These are phyloP conservation scores for Vanessa cardui DNA, from an alignment of 2,888 invertebrate species.

Conservation along the genomic window DNA sequence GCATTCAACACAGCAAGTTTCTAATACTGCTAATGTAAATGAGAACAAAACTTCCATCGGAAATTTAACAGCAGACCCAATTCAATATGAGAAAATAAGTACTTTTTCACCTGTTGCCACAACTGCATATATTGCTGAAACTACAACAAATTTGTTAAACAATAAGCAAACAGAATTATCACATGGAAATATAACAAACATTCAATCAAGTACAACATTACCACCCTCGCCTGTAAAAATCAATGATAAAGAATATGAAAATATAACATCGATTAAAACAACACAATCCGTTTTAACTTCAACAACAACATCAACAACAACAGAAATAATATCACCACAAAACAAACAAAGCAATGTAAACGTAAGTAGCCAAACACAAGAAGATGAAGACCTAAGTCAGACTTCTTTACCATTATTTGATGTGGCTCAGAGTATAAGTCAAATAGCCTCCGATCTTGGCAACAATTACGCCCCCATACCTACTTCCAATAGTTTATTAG, in stretches of 20 bases:
- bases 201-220: conserved; percentile 33
- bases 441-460: conserved; percentile 77
- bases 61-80: conserved; percentile 38
- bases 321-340: conserved; percentile 55
- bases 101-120: conserved; percentile 67
- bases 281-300: conserved; percentile 76
- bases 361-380: conserved; percentile 36
- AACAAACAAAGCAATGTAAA: conserved; percentile 42
- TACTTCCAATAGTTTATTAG: conserved; percentile 62
- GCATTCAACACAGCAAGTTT: not conserved
- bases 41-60: conserved; percentile 24
- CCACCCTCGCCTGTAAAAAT: conserved; percentile 39
- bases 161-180: conserved; percentile 5
- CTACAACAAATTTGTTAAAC: conserved; percentile 44
- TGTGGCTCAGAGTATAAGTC: conserved; percentile 76
- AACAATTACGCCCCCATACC: conserved; percentile 64
- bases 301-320: conserved; percentile 64
- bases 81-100: conserved; percentile 57
- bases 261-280: conserved; percentile 68
- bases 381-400: conserved; percentile 48
- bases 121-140: conserved; percentile 57
- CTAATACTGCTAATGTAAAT: conserved; percentile 16
- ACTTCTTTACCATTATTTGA: conserved; percentile 65
- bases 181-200: conserved; percentile 31
- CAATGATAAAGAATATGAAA: conserved; percentile 51